These are phyloP conservation scores for Drosophila bocqueti DNA, from an alignment of 1,140 invertebrate species.

Conservation along the genomic window DNA sequence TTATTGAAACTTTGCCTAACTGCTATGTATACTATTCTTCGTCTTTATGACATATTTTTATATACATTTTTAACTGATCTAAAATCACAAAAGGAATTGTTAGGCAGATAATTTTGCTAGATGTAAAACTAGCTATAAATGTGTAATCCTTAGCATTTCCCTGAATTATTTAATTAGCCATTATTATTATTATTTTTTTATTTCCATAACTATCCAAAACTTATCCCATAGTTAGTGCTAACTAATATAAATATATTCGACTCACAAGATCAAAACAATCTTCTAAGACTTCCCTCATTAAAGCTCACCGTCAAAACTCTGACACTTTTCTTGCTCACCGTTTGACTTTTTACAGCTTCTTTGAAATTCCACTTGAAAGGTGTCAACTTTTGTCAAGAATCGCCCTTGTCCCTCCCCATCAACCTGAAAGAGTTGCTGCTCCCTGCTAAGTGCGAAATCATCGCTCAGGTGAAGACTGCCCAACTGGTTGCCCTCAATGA, in stretches of 20 bases:
- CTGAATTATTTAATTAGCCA: background rate
- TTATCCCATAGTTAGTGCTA: background rate
- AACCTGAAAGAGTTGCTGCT: conserved; percentile 1
- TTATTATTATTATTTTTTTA: no score
- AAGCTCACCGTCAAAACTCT: conserved; percentile 6
- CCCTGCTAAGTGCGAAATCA: conserved; percentile 41
- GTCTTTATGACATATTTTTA: no score
- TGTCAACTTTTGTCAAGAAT: conserved; percentile 34
- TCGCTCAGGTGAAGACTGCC: conserved; percentile 38
- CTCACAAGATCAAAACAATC: background rate
- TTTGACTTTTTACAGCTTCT: conserved; percentile 32
- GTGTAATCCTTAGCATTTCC: no score
- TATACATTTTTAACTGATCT: no score
- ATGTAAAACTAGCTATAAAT: background rate
- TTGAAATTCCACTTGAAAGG: conserved; percentile 31
- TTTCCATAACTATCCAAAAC: background rate
- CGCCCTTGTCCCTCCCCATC: conserved; percentile 5
- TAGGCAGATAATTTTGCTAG: background rate
- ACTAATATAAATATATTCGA: background rate
- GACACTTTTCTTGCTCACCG: conserved; percentile 1
- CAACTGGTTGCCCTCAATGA: conserved; percentile 46
- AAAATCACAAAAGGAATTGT: background rate
- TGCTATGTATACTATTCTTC: no score
- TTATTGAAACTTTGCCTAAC: no score
- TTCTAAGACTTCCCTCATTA: background rate